Evolutionary conservation across 2,113 vertebrate genomes (phyloP).

Genomic region (Arenaria interpres): DNA sequence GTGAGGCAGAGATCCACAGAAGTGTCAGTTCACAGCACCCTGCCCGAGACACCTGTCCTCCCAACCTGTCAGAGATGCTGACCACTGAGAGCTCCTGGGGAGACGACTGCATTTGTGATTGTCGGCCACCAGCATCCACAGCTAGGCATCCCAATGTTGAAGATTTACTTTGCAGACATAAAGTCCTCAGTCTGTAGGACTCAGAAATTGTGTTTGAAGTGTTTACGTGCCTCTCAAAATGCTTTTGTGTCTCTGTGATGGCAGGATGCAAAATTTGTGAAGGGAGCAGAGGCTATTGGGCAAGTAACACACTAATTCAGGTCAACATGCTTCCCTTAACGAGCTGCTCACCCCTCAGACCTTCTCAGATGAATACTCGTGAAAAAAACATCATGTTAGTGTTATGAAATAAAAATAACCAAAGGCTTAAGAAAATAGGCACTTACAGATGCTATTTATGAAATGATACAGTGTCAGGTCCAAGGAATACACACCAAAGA

Average conservation of each 20-base stretch:
- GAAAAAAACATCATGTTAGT: background rate
- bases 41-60: background rate
- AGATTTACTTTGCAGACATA: background rate
- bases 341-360: background rate
- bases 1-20: background rate
- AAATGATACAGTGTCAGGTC: background rate
- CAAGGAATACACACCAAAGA: background rate
- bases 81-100: background rate
- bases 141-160: background rate
- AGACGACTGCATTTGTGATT: background rate
- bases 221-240: accelerated
- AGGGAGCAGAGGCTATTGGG: background rate
- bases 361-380: background rate
- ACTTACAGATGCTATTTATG: background rate
- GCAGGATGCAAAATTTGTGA: background rate
- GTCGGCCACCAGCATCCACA: background rate
- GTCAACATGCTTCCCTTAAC: background rate
- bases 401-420: slow-evolving; percentile 18
- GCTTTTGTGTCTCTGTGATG: background rate
- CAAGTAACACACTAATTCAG: background rate
- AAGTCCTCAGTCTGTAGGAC: background rate
- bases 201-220: background rate
- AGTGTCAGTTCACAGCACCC: background rate
- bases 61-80: background rate
- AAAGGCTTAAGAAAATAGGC: background rate